A percentile compares a stretch with the other conserved stretches of the same genome.
phyloP scores from a whole-genome alignment of 2,113 vertebrate species.

The Chloroceryle aenea region DNA sequence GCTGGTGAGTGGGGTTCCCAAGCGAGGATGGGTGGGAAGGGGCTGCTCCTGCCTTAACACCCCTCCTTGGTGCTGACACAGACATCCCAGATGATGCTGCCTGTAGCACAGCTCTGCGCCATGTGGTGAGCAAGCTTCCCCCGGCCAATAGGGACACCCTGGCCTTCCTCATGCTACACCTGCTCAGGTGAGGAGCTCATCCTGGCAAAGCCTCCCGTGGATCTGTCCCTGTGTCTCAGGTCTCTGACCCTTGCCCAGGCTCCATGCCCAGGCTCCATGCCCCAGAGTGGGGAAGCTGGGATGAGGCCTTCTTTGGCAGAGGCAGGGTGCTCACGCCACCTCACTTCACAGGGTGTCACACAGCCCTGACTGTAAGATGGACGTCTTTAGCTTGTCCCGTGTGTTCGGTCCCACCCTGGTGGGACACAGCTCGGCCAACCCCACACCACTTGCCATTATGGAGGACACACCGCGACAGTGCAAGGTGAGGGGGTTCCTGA shows the following conservation, averaged over 20 bases:
- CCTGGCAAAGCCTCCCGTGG: accelerated
- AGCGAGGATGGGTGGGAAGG: background rate
- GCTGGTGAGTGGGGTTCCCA: slow-evolving; percentile 61
- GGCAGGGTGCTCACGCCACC: accelerated
- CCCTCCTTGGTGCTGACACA: background rate
- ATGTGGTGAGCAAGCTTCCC: slow-evolving; percentile 79
- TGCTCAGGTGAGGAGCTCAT: slow-evolving; percentile 72
- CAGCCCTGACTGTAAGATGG: slow-evolving; percentile 85
- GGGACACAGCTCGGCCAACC: slow-evolving; percentile 80
- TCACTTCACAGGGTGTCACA: slow-evolving; percentile 65
- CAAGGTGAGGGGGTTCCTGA: slow-evolving; percentile 64
- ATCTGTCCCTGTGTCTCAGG: background rate
- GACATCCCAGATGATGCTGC: slow-evolving; percentile 75
- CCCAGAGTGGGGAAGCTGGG: accelerated
- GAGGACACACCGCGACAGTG: slow-evolving; percentile 81
- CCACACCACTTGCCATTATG: slow-evolving; percentile 80
- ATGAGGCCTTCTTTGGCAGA: background rate
- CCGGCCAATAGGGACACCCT: slow-evolving; percentile 83
- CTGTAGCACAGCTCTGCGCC: slow-evolving; percentile 61
- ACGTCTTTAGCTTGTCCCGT: slow-evolving; percentile 80
- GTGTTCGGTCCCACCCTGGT: slow-evolving; percentile 88
- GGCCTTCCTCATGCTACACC: slow-evolving; percentile 84
- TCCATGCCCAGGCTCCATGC: accelerated
- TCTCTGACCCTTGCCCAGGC: background rate
- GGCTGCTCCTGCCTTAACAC: background rate